phyloP scores from a whole-genome alignment of 2,888 invertebrate species.

The Polyommatus iphigenia region DNA sequence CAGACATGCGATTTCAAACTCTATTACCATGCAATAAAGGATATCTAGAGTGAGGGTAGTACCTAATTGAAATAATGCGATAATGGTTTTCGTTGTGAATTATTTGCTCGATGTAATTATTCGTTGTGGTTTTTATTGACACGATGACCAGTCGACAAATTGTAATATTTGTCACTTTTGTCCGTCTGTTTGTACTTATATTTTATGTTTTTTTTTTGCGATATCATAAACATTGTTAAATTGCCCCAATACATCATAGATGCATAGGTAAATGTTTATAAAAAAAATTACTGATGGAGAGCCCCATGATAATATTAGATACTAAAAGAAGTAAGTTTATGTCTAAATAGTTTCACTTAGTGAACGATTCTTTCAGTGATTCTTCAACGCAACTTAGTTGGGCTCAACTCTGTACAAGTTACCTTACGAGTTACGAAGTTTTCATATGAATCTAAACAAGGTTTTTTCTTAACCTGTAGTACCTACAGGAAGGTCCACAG shows the following conservation, averaged over 20 bases:
- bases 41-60: neutral
- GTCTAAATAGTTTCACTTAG: no score
- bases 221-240: neutral
- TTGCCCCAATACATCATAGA: neutral
- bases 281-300: neutral
- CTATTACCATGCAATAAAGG: constrained; percentile 35
- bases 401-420: no score
- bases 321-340: no score
- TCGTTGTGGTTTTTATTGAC: neutral
- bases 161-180: neutral
- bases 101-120: constrained; percentile 50
- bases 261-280: neutral
- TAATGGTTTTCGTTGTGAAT: constrained; percentile 50
- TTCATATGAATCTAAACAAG: no score
- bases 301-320: neutral
- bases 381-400: no score
- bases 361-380: no score
- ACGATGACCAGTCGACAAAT: constrained; percentile 18
- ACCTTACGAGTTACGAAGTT: no score
- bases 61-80: constrained; percentile 47
- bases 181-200: neutral
- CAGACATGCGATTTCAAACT: constrained; percentile 39
- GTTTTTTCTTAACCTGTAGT: no score
- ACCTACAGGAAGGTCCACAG: no score
- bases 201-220: neutral